Evolutionary conservation across 1,140 invertebrate genomes (phyloP), one percentile per base, ranked within the genome.

Genomic region (Procambarus virginalis): DNA sequence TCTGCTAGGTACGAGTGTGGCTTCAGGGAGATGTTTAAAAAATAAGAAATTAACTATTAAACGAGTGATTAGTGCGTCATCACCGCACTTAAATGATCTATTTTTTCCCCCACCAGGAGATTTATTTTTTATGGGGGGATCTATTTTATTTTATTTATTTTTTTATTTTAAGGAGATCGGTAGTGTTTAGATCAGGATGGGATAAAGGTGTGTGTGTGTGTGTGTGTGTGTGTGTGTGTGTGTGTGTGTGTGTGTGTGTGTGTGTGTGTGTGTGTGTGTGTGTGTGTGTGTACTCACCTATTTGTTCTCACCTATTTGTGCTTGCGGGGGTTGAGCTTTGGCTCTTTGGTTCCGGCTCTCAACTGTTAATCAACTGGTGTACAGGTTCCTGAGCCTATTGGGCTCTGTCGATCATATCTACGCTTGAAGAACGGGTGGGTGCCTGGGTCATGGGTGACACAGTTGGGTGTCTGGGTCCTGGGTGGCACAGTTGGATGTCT

Each of bases 1-100:
- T 34, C 22, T 73, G 2, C 68, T 73, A 1, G 68, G 68, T 5
- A 73, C 68, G 68, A 73, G 68, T 20, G 68, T 58, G 14, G 49
- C 49, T 58, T 55, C 10, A 14, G 78, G 46, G 45, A 49, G 49
- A 79, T 48, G 20, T 79, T 55, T 55, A 55, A 64, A 64, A 58
- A 80, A 80, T 80, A 8, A 80, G 48, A 55, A 80, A 80, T 80
- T 51, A 80, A 34, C 17, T 80, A 80, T 80, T 80, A 20, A 80
- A 80, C n/a, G 49, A 80, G 55, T 46, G 78, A 80, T 80, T 58
- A 55, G 49, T n/a, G 12, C n/a, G 78, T 80, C 49, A 80, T 80
- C 78, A n/a, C 78, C n/a, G 8, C 78, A 80, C 49, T 80, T 58
- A 58, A 5, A 20, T 64, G 1, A 17, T 20, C 20, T 64, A 64